Percentiles rank a stretch among this genome's conserved stretches.
These are phyloP conservation scores for Parauchenoglanis punctatus DNA, from an alignment of 2,797 vertebrate genomes.

Conservation along the genomic window DNA sequence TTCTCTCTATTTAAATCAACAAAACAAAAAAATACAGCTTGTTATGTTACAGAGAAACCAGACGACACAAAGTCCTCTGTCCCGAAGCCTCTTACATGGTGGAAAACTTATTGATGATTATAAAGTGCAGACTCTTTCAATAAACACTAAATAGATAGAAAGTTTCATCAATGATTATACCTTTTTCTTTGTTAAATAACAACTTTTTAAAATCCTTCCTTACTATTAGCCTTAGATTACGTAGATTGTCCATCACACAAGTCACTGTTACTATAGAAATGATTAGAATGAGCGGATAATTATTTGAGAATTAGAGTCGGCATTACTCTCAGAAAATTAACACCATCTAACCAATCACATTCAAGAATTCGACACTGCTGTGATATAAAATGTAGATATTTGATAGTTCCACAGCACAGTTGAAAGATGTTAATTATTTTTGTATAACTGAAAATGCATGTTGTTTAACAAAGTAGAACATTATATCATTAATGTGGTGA, in stretches of 20 bases:
- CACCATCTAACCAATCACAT: neutral
- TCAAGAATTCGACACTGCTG: neutral
- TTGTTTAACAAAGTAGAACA: neutral
- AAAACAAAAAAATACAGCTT: neutral
- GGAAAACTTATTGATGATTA: neutral
- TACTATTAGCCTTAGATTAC: neutral
- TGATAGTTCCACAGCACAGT: neutral
- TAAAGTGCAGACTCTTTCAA: neutral
- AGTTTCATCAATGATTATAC: neutral
- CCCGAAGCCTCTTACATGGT: neutral
- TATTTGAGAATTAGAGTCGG: neutral
- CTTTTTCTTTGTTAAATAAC: neutral
- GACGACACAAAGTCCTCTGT: neutral
- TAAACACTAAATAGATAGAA: neutral
- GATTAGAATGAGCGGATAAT: neutral
- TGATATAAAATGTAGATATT: neutral
- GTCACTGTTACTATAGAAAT: neutral
- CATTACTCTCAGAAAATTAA: neutral
- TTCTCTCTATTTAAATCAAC: neutral
- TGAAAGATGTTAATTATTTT: neutral
- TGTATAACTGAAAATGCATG: neutral
- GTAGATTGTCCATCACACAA: neutral
- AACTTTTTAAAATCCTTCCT: neutral
- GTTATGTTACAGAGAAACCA: neutral
- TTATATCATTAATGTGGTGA: neutral